phyloP scores from a whole-genome alignment of 2,888 invertebrate genomes.

The Acanthosepion lycidas region DNA sequence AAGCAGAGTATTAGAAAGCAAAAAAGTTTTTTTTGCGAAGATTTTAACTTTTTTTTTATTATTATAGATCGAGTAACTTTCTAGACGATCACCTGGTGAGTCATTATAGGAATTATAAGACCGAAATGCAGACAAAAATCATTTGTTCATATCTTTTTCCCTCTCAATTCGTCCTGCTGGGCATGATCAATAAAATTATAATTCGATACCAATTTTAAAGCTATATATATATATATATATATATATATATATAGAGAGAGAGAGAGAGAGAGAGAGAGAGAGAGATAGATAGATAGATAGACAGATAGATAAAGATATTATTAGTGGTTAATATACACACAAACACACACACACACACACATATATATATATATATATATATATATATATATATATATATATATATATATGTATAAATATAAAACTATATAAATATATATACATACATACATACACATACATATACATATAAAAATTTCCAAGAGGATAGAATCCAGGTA shows the following conservation, averaged over 20 bases:
- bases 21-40: not conserved
- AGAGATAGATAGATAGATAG: not conserved
- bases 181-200: not conserved
- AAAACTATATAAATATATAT: no score
- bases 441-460: no score
- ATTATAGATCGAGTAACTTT: not conserved
- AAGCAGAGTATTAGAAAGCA: no score
- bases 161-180: not conserved
- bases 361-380: no score
- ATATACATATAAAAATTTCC: no score
- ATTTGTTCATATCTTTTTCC: not conserved
- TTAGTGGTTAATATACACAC: no score
- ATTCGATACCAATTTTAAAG: not conserved
- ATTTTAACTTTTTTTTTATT: not conserved
- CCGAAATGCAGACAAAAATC: no score
- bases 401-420: no score
- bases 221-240: constrained; percentile 37
- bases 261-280: not conserved
- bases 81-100: not conserved
- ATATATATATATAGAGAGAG: not conserved
- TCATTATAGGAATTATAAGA: not conserved
- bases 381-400: no score
- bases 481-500: no score
- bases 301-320: not conserved
- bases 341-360: no score